Evolutionary conservation across 2,888 invertebrate species (phyloP), one percentile per base, ranked within the genome.

Genomic region (Stenichneumon culpator): DNA sequence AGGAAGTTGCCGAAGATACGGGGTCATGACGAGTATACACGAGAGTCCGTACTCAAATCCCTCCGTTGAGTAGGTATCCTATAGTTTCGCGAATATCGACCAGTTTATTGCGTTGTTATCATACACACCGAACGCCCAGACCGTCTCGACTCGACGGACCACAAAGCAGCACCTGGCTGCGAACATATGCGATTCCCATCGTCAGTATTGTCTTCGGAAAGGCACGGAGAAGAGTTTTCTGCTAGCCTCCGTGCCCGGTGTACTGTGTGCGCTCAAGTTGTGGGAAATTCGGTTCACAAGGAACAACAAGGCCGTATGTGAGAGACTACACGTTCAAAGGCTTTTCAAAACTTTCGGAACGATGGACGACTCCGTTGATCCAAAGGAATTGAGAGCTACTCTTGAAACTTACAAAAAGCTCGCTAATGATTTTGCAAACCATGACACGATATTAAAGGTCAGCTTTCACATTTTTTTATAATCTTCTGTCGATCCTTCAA

Each of bases 401-500:
- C 90, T 94, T 47, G 90, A 92, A 85, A 94, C 92, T 0, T 94
- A 94, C 52, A 92, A 90, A 86, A 94, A 93, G 82, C 89, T 94
- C n/a, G 93, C 94, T 0, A 89, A 91, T 68, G 93, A 94, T 88
- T 89, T 93, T 75, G 87, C 90, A 28, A 94, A 94, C 63, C 94
- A 94, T 87, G 94, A 94, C 85, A 94, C 93, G 11, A 94, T 94
- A 85, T 89, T 94, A 70, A 94, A 94, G 91, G 94, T 94, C 87
- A 87, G 81, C 39, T 28, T 79, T 54, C 50, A 54, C 73, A 14
- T 52, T n/a, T 65, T 69, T 60, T 77, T 70, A 44, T 25, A 60
- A 52, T 65, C 32, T 52, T 14, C 44, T 73, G 28, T 22, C 22
- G 11, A 54, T 54, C 54, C 3, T 54, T 19, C 19, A 54, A 54